Conservation (phyloP, 1,140 invertebrate genomes). For the Parasteatoda tepidariorum region DNA sequence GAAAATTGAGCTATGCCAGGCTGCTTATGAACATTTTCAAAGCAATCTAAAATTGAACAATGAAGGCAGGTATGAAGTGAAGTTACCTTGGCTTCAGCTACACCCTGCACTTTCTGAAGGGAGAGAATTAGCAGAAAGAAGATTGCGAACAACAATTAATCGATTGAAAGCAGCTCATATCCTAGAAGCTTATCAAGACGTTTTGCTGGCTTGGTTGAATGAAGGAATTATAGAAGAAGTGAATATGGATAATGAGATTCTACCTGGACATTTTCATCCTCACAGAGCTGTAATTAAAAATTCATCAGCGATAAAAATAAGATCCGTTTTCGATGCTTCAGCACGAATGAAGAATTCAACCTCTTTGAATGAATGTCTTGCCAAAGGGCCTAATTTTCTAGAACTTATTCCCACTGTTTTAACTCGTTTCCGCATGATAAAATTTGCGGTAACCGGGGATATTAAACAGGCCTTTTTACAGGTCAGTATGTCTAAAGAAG, state of each 20-base stretch:
- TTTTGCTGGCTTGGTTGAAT: constrained; percentile 65
- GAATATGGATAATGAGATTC: constrained; percentile 49
- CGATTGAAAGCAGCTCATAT: constrained; percentile 62
- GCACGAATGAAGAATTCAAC: neutral
- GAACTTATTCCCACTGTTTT: constrained; percentile 64
- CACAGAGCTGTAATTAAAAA: constrained; percentile 62
- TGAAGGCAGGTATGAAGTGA: constrained; percentile 64
- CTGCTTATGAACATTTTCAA: constrained; percentile 63
- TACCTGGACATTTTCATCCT: constrained; percentile 65
- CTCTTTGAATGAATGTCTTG: constrained; percentile 25
- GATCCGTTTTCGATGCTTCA: constrained; percentile 31
- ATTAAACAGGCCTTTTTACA: constrained; percentile 62
- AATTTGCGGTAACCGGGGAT: constrained; percentile 27
- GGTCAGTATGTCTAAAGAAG: constrained; percentile 1
- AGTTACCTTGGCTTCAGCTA: constrained; percentile 65
- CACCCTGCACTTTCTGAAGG: constrained; percentile 61
- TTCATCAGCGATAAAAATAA: constrained; percentile 49
- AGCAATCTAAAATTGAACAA: constrained; percentile 62
- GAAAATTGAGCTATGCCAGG: constrained; percentile 42
- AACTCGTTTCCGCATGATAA: neutral
- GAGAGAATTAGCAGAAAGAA: constrained; percentile 49
- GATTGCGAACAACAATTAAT: constrained; percentile 57
- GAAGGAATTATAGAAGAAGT: constrained; percentile 65
- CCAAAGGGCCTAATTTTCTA: constrained; percentile 1
- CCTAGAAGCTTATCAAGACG: constrained; percentile 64